Evolutionary conservation across 1,140 invertebrate species (phyloP).

Genomic region (Antheraea mylitta): DNA sequence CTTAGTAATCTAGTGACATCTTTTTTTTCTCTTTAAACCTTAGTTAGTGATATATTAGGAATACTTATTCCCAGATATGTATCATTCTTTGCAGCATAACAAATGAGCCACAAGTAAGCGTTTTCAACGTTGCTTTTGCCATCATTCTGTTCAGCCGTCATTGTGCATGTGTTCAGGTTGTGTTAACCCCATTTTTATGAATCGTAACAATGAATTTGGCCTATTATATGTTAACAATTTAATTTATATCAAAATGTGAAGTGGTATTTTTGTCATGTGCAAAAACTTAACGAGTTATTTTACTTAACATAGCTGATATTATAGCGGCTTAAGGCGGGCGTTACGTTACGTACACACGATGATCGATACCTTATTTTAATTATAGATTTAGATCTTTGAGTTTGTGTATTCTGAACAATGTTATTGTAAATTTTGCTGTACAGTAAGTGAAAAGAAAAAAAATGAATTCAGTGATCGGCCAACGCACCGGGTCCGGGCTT

Average conservation of each 20-base stretch:
- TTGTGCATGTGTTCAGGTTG: neutral
- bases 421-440: conserved; percentile 75
- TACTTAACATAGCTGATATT: conserved; percentile 74
- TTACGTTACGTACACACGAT: conserved; percentile 42
- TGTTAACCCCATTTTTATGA: conserved; percentile 47
- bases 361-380: conserved; percentile 64
- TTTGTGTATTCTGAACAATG: conserved; percentile 72
- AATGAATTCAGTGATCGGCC: conserved; percentile 24
- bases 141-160: conserved; percentile 10
- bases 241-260: conserved; percentile 23
- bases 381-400: conserved; percentile 71
- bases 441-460: conserved; percentile 38
- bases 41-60: conserved; percentile 68
- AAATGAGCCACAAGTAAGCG: conserved; percentile 39
- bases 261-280: conserved; percentile 57
- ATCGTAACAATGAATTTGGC: conserved; percentile 69
- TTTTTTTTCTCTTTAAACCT: conserved; percentile 67
- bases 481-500: conserved; percentile 41
- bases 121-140: conserved; percentile 20
- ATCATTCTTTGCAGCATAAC: conserved; percentile 57
- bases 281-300: conserved; percentile 55
- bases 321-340: conserved; percentile 71
- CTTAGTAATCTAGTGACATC: conserved; percentile 64
- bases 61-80: conserved; percentile 62
- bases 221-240: conserved; percentile 56